Conservation (phyloP, 2,113 vertebrate genomes). For the Hiodon alosoides region DNA sequence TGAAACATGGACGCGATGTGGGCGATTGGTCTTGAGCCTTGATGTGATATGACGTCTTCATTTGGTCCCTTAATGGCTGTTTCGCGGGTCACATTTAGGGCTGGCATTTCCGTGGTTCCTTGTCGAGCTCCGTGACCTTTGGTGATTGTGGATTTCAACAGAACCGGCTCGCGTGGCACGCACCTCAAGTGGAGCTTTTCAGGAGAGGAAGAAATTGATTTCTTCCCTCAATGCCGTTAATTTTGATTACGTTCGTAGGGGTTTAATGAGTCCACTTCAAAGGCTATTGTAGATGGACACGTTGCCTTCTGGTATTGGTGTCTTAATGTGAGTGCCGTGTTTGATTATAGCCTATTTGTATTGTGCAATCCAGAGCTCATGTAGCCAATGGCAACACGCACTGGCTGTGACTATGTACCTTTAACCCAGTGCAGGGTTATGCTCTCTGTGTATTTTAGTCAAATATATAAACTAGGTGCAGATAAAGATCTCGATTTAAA, state of each 20-base stretch:
- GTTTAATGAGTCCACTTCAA: constrained; percentile 9
- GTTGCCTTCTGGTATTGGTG: background rate
- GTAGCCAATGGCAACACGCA: background rate
- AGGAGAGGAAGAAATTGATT: constrained; percentile 60
- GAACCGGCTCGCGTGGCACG: constrained; percentile 35
- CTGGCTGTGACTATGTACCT: background rate
- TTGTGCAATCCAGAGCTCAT: too few relatives aligned
- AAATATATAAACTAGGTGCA: background rate
- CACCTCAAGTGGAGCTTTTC: constrained; percentile 61
- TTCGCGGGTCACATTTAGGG: constrained; percentile 61
- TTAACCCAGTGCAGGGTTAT: background rate
- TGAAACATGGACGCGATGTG: too few relatives aligned
- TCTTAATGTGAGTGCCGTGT: too few relatives aligned
- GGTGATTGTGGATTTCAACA: constrained; percentile 56
- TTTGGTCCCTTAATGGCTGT: constrained; percentile 58
- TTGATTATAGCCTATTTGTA: too few relatives aligned
- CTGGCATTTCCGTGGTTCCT: constrained; percentile 46
- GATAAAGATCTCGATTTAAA: background rate
- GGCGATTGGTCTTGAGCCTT: too few relatives aligned
- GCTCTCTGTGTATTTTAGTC: background rate
- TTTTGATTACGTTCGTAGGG: constrained; percentile 54
- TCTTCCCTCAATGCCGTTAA: constrained; percentile 30
- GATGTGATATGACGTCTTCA: constrained; percentile 51
- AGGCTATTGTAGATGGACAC: background rate
- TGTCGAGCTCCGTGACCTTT: constrained; percentile 54